These are phyloP conservation scores for Cephus spinipes DNA, from an alignment of 2,888 invertebrate genomes.

Conservation along the genomic window DNA sequence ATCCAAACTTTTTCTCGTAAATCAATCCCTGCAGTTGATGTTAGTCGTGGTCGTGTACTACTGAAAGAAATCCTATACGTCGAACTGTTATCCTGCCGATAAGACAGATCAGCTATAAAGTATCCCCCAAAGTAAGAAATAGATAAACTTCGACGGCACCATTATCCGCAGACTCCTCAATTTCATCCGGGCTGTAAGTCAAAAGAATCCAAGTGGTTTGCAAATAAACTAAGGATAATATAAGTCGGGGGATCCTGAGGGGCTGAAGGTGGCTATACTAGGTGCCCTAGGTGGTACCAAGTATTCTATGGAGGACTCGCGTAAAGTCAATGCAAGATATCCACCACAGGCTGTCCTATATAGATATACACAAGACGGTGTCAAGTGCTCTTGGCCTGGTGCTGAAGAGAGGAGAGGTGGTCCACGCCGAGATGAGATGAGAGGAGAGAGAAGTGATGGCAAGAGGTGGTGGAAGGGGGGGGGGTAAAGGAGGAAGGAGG, in stretches of 20 bases:
- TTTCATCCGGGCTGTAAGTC: constrained; percentile 30
- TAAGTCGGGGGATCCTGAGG: neutral
- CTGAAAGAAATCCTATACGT: too few relatives aligned
- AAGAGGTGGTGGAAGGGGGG: neutral
- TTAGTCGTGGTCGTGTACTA: too few relatives aligned
- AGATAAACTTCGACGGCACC: constrained; percentile 9
- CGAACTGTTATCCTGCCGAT: too few relatives aligned
- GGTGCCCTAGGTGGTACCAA: too few relatives aligned
- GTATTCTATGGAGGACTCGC: constrained; percentile 25
- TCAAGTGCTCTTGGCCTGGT: constrained; percentile 37
- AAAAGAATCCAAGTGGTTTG: too few relatives aligned
- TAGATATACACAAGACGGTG: constrained; percentile 33
- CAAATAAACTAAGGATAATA: constrained; percentile 3
- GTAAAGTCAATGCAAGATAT: constrained; percentile 39
- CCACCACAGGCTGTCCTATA: constrained; percentile 18
- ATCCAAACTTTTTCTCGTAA: too few relatives aligned
- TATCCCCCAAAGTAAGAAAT: too few relatives aligned
- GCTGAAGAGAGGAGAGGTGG: neutral
- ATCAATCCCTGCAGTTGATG: too few relatives aligned
- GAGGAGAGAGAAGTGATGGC: neutral
- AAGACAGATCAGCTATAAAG: too few relatives aligned
- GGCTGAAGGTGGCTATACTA: constrained; percentile 16
- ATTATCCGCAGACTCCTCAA: constrained; percentile 45
- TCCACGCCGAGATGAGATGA: neutral
- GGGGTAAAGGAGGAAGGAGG: constrained; percentile 8